phyloP scores from a whole-genome alignment of 2,888 invertebrate genomes.

The Eremobia ochroleuca region DNA sequence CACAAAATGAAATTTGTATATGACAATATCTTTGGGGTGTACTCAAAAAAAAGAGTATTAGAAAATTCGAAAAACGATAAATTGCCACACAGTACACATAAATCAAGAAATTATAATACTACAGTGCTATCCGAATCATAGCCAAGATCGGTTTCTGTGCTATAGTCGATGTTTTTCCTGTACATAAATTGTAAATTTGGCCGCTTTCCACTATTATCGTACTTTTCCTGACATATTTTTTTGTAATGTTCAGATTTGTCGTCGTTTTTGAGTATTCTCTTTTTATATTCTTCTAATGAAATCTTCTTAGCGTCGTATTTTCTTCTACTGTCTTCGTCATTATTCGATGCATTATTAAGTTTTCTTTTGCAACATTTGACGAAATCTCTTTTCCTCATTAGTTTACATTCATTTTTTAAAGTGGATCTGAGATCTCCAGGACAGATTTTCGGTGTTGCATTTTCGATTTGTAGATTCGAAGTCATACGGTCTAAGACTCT shows the following conservation, averaged over 20 bases:
- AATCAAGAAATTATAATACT: constrained; percentile 41
- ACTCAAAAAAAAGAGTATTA: not conserved
- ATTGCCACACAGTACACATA: not conserved
- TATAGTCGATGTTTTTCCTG: constrained; percentile 38
- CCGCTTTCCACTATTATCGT: constrained; percentile 14
- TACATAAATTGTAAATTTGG: constrained; percentile 20
- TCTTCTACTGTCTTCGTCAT: constrained; percentile 24
- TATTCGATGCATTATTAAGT: not conserved
- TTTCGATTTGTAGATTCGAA: constrained; percentile 19
- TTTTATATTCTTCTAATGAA: constrained; percentile 77
- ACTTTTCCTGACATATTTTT: constrained; percentile 17
- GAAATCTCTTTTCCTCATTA: constrained; percentile 22
- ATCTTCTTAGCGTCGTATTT: constrained; percentile 71
- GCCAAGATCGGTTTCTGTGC: constrained; percentile 71
- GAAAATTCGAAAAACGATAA: not conserved
- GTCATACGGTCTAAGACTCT: constrained; percentile 54
- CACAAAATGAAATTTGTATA: not conserved
- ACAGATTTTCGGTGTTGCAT: not conserved
- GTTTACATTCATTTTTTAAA: constrained; percentile 28
- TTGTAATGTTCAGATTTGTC: constrained; percentile 12
- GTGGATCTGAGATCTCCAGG: constrained; percentile 1
- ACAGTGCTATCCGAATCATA: constrained; percentile 76
- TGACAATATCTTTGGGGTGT: not conserved
- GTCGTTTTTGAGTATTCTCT: constrained; percentile 57
- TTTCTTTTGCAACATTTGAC: constrained; percentile 41